A percentile compares a stretch with the other conserved stretches of the same genome.
phyloP scores from a whole-genome alignment of 1,140 invertebrate species.

The Megalopta genalis region DNA sequence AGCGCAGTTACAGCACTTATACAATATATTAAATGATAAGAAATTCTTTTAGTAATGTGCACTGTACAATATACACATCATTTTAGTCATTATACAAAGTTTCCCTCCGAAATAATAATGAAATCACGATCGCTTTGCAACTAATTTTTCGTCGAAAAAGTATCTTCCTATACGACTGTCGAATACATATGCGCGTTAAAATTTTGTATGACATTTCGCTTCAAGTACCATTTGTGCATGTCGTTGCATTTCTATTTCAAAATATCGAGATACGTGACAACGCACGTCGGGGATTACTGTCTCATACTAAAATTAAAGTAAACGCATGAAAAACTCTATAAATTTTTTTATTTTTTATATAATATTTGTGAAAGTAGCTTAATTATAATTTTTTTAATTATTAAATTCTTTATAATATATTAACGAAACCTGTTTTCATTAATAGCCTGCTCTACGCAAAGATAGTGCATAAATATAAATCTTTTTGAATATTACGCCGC shows the following conservation, averaged over 20 bases:
- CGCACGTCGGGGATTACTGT: not conserved
- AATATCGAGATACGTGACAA: not conserved
- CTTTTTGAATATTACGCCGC: too few relatives aligned
- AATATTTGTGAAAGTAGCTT: too few relatives aligned
- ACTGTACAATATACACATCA: constrained; percentile 21
- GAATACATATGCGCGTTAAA: not conserved
- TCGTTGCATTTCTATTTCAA: not conserved
- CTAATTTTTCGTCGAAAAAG: not conserved
- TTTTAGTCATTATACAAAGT: too few relatives aligned
- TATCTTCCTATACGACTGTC: not conserved
- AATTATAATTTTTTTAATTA: too few relatives aligned
- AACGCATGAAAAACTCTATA: too few relatives aligned
- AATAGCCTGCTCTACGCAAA: too few relatives aligned
- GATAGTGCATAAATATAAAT: too few relatives aligned
- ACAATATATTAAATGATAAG: constrained; percentile 11
- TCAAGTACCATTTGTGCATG: not conserved
- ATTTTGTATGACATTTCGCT: not conserved
- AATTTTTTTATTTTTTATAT: too few relatives aligned
- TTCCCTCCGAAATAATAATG: not conserved
- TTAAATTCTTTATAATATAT: too few relatives aligned
- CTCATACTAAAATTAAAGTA: constrained; percentile 11
- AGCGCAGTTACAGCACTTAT: not conserved
- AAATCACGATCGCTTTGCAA: not conserved
- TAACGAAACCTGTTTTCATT: too few relatives aligned
- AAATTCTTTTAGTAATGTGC: not conserved